Conservation (phyloP, 2,113 vertebrate species). For the Muscicapa adusta region DNA sequence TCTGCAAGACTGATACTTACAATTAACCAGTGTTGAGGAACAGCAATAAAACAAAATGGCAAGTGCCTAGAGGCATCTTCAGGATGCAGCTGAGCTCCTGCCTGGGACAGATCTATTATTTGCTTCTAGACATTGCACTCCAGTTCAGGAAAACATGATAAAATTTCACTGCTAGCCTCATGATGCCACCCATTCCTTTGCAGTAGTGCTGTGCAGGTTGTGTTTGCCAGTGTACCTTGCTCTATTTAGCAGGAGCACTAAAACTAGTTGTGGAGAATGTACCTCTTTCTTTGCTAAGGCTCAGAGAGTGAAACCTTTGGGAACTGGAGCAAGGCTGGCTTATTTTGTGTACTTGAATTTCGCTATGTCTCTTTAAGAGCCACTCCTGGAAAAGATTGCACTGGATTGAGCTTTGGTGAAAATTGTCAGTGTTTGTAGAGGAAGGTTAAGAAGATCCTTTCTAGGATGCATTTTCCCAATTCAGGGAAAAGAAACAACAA, state of each 20-base stretch:
- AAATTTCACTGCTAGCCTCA: background rate
- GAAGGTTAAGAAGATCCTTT: background rate
- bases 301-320: background rate
- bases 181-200: background rate
- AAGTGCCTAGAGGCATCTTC: background rate
- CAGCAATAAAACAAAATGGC: background rate
- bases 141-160: background rate
- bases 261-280: background rate
- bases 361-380: background rate
- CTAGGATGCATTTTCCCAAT: background rate
- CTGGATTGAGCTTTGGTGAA: background rate
- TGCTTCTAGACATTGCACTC: background rate
- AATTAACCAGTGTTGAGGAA: background rate
- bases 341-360: background rate
- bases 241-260: background rate
- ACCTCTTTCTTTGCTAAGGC: background rate
- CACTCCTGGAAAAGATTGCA: background rate
- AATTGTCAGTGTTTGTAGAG: background rate
- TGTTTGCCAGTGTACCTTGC: accelerated
- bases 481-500: background rate
- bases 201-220: background rate
- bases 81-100: background rate
- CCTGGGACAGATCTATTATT: background rate
- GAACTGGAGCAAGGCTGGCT: background rate
- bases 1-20: background rate